Evolutionary conservation across 1,140 invertebrate genomes (phyloP).

Genomic region (Nebria ingens): DNA sequence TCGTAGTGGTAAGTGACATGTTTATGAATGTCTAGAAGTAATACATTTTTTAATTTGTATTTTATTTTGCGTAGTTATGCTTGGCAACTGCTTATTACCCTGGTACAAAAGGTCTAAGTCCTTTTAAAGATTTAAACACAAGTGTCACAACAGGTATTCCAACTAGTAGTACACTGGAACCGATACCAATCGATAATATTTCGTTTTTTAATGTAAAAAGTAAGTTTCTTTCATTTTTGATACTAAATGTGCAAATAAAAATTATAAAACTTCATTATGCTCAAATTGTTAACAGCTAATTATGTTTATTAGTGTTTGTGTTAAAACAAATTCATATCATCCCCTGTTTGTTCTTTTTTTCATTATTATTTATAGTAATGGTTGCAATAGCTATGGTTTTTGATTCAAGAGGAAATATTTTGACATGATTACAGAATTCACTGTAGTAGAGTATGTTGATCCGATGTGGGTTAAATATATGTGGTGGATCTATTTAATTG

Average conservation of each 20-base stretch:
- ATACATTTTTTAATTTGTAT: slow-evolving; percentile 8
- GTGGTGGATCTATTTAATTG: slow-evolving; percentile 88
- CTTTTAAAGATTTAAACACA: slow-evolving; percentile 12
- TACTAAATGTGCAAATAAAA: too few relatives aligned
- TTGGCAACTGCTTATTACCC: slow-evolving; percentile 43
- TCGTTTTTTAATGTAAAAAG: slow-evolving; percentile 22
- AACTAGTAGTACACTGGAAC: slow-evolving; percentile 8
- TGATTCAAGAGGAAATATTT: too few relatives aligned
- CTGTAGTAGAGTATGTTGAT: slow-evolving; percentile 56
- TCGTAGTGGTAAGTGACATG: slow-evolving; percentile 58
- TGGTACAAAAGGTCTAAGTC: slow-evolving; percentile 21
- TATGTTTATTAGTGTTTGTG: too few relatives aligned
- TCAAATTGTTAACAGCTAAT: not conserved
- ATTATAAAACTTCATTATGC: too few relatives aligned
- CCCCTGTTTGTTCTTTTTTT: too few relatives aligned
- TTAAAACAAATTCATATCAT: too few relatives aligned
- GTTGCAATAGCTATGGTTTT: too few relatives aligned
- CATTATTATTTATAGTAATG: too few relatives aligned
- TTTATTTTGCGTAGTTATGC: slow-evolving; percentile 37
- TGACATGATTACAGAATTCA: slow-evolving; percentile 39
- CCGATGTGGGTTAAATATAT: slow-evolving; percentile 68
- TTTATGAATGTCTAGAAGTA: slow-evolving; percentile 4
- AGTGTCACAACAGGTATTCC: slow-evolving; percentile 15
- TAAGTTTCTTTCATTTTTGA: slow-evolving; percentile 13
- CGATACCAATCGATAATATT: slow-evolving; percentile 17